Evolutionary conservation across 2,113 vertebrate species (phyloP).

Genomic region (Columbina picui): DNA sequence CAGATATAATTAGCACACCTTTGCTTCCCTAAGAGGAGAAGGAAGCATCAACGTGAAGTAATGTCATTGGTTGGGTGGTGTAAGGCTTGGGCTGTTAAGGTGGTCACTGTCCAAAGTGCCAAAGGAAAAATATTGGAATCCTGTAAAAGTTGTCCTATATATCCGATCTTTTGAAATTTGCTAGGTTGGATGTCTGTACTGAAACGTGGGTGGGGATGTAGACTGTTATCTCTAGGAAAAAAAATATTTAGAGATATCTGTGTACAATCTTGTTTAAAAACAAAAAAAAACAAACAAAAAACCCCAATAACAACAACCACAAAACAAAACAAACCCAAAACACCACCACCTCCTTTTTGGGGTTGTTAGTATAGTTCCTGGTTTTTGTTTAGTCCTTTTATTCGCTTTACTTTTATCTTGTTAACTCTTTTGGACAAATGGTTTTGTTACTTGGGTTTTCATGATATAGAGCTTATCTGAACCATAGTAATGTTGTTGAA

Average conservation of each 20-base stretch:
- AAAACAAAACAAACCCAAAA: too few species aligned
- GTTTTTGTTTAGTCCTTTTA: neutral
- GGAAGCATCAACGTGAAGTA: neutral
- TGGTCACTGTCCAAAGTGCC: neutral
- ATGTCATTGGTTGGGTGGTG: accelerated
- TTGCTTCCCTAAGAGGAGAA: neutral
- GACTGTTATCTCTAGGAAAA: neutral
- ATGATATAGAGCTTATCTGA: neutral
- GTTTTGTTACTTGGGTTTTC: neutral
- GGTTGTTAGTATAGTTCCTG: neutral
- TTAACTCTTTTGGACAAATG: accelerated
- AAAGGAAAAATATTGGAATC: neutral
- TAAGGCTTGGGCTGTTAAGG: neutral
- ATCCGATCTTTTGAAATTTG: neutral
- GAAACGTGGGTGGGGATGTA: neutral
- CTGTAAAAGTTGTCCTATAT: neutral
- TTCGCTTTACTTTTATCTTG: neutral
- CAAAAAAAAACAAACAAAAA: neutral
- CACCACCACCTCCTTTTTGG: neutral
- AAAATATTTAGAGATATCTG: neutral
- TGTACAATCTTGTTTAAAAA: neutral
- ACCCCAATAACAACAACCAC: too few species aligned
- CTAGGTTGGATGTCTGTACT: neutral
- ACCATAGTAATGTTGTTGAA: neutral
- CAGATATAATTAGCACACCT: neutral